Percentiles rank a stretch among this genome's conserved stretches.
phyloP scores from a whole-genome alignment of 1,140 invertebrate species.

The Trigoniulus corallinus region DNA sequence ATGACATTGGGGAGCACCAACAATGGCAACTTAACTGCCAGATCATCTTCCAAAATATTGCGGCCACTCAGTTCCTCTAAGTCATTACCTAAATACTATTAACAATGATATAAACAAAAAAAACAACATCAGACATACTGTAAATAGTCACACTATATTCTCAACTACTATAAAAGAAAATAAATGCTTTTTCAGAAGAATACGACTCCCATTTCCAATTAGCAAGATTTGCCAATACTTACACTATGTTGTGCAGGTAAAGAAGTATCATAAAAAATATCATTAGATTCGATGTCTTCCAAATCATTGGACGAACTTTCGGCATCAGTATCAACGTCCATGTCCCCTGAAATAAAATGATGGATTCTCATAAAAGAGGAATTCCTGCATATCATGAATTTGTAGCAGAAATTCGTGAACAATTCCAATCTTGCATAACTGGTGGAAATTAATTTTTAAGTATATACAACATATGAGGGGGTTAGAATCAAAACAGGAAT shows the following conservation, averaged over 20 bases:
- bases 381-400: too few relatives aligned
- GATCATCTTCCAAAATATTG: constrained; percentile 37
- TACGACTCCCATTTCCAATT: background rate
- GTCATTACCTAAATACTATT: constrained; percentile 43
- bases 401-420: too few relatives aligned
- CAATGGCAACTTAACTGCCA: constrained; percentile 34
- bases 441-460: too few relatives aligned
- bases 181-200: background rate
- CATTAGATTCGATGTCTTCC: background rate
- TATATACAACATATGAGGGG: too few relatives aligned
- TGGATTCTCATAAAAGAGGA: too few relatives aligned
- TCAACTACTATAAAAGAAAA: background rate
- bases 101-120: constrained; percentile 6
- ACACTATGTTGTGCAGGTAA: constrained; percentile 17
- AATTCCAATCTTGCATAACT: too few relatives aligned
- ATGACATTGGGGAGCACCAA: constrained; percentile 39
- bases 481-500: too few relatives aligned
- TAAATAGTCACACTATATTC: background rate
- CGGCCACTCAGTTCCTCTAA: constrained; percentile 41
- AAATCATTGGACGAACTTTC: background rate
- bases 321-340: background rate
- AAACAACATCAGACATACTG: constrained; percentile 4
- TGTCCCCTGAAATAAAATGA: background rate
- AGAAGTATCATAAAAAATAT: constrained; percentile 16
- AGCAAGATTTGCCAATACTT: background rate